A percentile compares a stretch with the other conserved stretches of the same genome.
phyloP scores from a whole-genome alignment of 2,888 invertebrate genomes.

The Meghimatium bilineatum region DNA sequence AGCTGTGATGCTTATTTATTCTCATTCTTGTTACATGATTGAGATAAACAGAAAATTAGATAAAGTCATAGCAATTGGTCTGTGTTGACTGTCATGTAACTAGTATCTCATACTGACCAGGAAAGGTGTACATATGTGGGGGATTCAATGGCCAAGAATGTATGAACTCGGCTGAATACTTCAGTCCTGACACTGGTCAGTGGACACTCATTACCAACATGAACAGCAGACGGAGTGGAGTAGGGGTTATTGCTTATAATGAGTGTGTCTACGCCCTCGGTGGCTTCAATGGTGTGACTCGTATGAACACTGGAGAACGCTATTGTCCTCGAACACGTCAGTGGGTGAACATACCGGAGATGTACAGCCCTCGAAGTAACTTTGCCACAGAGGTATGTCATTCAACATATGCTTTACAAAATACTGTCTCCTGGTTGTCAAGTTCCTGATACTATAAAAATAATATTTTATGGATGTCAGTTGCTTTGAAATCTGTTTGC shows the following conservation, averaged over 20 bases:
- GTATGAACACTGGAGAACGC: constrained; percentile 91
- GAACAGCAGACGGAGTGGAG: constrained; percentile 92
- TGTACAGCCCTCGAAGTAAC: constrained; percentile 76
- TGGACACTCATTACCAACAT: constrained; percentile 80
- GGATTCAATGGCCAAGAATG: constrained; percentile 78
- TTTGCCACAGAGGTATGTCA: constrained; percentile 75
- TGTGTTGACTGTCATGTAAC: constrained; percentile 25
- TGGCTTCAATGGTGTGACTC: constrained; percentile 92
- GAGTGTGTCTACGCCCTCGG: constrained; percentile 85
- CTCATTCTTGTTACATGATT: too few species aligned
- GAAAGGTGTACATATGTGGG: constrained; percentile 76
- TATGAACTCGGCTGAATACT: constrained; percentile 75
- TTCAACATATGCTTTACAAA: background rate
- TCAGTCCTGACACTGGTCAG: constrained; percentile 72
- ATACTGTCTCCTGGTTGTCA: too few species aligned
- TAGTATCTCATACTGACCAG: constrained; percentile 55
- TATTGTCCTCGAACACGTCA: constrained; percentile 81
- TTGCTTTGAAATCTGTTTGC: too few species aligned
- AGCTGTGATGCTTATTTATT: too few species aligned
- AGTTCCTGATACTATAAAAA: too few species aligned
- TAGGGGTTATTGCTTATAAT: constrained; percentile 91
- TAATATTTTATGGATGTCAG: too few species aligned
- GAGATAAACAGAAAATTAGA: too few species aligned
- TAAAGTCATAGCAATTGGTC: too few species aligned
- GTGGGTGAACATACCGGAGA: constrained; percentile 74